Conservation (phyloP, 2,888 invertebrate species). For the Tetramorium bicarinatum region DNA sequence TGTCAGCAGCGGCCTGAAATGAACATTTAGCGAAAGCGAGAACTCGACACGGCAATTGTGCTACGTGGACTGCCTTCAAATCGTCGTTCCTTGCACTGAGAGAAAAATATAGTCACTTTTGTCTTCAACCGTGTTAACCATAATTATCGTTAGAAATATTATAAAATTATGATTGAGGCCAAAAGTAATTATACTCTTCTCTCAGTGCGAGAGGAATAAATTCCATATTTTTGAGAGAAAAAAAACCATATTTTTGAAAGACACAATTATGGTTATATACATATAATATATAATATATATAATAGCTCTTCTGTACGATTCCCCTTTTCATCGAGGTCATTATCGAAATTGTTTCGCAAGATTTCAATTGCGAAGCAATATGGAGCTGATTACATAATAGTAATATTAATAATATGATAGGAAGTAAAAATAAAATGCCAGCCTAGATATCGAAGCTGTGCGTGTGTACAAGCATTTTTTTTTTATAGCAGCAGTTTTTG, state of each 20-base stretch:
- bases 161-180: too few relatives aligned
- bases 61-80: neutral
- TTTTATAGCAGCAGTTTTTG: neutral
- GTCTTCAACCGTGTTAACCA: too few relatives aligned
- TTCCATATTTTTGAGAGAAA: neutral
- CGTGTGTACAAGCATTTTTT: neutral
- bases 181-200: too few relatives aligned
- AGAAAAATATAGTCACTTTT: too few relatives aligned
- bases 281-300: too few relatives aligned
- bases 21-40: conserved; percentile 9
- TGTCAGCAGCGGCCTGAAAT: conserved; percentile 14
- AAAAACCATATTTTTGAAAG: neutral
- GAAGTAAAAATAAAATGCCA: neutral
- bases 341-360: neutral
- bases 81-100: neutral
- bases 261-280: neutral
- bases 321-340: neutral
- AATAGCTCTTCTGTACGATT: neutral
- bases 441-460: neutral
- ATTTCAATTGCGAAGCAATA: neutral
- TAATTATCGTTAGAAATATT: too few relatives aligned
- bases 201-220: neutral
- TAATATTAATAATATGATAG: conserved; percentile 5
- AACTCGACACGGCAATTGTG: neutral
- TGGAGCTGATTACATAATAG: neutral